Base-by-base conservation (phyloP, 1,140 invertebrate genomes). In the Odontomachus brunneus region DNA sequence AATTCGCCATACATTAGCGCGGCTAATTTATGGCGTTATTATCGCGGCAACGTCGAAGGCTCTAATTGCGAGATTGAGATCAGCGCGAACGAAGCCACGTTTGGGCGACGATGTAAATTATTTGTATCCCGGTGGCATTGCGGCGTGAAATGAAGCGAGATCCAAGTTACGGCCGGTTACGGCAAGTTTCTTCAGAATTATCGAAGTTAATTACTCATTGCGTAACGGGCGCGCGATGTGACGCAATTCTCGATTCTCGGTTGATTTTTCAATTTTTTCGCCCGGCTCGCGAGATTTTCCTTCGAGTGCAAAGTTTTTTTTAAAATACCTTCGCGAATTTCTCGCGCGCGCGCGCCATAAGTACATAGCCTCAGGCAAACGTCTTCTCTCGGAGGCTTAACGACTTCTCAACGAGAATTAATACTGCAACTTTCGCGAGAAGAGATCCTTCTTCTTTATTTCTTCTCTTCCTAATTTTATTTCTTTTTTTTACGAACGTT, bases 251-350 rank as follows among this genome's bases (percentile, higher is more conserved):
- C 48, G 33, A 60, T 60, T 29, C 38, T 44, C 5, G 3, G 55
- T n/a, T n/a, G n/a, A n/a, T n/a, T n/a, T n/a, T n/a, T n/a, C n/a
- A n/a, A 74, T 24, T 14, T 29, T 44, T 11, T 29, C n/a, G n/a
- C n/a, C 22, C 33, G 29, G 1, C 29, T 7, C 26, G 53, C 3
- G 9, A 17, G 53, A 49, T n/a, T 17, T 51, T 60, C 12, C 57
- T 48, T 26, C 33, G 33, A 19, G 55, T 48, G 22, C 24, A 48
- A 74, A 74, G 71, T 73, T 73, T 44, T 73, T 59, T 44, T 73
- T 59, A 44, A 73, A 48, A 73, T 22, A 26, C 17, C 15, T 49
- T 15, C 17, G 57, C 22, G 38, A 74, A 74, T 48, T 48, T 48
- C 33, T n/a, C 4, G 22, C n/a, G n/a, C n/a, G 17, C 29, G 26